These are phyloP conservation scores for Napeogenes inachia DNA, from an alignment of 2,888 invertebrate species.

Conservation along the genomic window DNA sequence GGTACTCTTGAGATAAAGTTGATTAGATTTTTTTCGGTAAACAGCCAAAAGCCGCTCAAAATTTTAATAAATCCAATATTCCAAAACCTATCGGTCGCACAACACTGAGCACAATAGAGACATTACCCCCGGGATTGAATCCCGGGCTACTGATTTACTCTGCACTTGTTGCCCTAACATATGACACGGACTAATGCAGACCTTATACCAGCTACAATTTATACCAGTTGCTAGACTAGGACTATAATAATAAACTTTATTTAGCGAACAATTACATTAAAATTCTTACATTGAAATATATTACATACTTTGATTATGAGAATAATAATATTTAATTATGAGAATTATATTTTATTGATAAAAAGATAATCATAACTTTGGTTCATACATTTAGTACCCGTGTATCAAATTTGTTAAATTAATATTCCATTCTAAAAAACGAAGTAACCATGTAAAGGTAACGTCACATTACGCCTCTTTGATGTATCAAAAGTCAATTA, in stretches of 20 bases:
- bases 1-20: no score
- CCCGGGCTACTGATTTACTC: slow-evolving; percentile 66
- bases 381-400: no score
- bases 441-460: not conserved
- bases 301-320: no score
- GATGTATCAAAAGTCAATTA: slow-evolving; percentile 31
- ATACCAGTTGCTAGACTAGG: slow-evolving; percentile 24
- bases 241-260: slow-evolving; percentile 1
- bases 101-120: slow-evolving; percentile 45
- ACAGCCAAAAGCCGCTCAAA: not conserved
- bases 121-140: slow-evolving; percentile 60
- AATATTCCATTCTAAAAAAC: not conserved
- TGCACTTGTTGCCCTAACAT: slow-evolving; percentile 65
- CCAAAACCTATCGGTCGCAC: slow-evolving; percentile 45
- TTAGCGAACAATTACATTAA: slow-evolving; percentile 8
- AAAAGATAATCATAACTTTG: no score
- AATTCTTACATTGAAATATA: not conserved
- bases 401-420: no score
- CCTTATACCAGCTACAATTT: slow-evolving; percentile 54
- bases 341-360: no score
- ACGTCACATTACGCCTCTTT: slow-evolving; percentile 15
- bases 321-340: no score
- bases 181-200: slow-evolving; percentile 60
- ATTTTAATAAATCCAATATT: slow-evolving; percentile 32
- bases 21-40: no score